Evolutionary conservation across 2,888 invertebrate genomes (phyloP).

Genomic region (Sphaeridia pumilis): DNA sequence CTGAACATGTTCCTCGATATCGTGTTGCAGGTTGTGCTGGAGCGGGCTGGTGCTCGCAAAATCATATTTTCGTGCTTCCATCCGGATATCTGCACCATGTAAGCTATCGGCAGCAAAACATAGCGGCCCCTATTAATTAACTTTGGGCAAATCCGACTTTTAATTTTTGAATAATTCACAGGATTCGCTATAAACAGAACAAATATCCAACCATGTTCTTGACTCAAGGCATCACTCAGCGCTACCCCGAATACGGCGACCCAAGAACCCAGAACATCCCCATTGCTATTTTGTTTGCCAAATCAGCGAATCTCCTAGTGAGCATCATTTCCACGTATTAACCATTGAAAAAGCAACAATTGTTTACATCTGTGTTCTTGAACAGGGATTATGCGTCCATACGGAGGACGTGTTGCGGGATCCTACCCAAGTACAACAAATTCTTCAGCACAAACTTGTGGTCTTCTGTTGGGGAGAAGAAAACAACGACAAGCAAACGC

Average conservation of each 20-base stretch:
- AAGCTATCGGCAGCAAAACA: too few species aligned
- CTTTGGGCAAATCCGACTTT: too few species aligned
- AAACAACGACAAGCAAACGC: constrained; percentile 75
- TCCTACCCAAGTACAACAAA: constrained; percentile 64
- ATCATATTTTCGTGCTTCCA: constrained; percentile 93
- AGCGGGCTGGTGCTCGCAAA: constrained; percentile 63
- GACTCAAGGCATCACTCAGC: constrained; percentile 60
- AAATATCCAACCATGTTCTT: constrained; percentile 93
- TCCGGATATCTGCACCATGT: constrained; percentile 89
- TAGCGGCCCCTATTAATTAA: too few species aligned
- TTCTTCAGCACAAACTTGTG: constrained; percentile 66
- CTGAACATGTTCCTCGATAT: constrained; percentile 85
- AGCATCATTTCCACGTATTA: constrained; percentile 23
- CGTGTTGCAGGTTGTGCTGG: constrained; percentile 69
- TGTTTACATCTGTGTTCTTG: neutral
- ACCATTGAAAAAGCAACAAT: neutral
- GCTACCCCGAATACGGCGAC: constrained; percentile 73
- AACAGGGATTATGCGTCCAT: constrained; percentile 72
- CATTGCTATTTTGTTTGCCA: constrained; percentile 69
- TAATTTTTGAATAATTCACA: too few species aligned
- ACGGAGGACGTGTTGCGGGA: constrained; percentile 82
- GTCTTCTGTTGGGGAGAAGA: constrained; percentile 98
- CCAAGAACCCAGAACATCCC: constrained; percentile 68
- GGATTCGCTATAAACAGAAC: constrained; percentile 84
- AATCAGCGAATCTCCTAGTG: constrained; percentile 63